These are phyloP conservation scores for Zaprionus obscuricornis DNA, from an alignment of 2,888 invertebrate species.

Conservation along the genomic window DNA sequence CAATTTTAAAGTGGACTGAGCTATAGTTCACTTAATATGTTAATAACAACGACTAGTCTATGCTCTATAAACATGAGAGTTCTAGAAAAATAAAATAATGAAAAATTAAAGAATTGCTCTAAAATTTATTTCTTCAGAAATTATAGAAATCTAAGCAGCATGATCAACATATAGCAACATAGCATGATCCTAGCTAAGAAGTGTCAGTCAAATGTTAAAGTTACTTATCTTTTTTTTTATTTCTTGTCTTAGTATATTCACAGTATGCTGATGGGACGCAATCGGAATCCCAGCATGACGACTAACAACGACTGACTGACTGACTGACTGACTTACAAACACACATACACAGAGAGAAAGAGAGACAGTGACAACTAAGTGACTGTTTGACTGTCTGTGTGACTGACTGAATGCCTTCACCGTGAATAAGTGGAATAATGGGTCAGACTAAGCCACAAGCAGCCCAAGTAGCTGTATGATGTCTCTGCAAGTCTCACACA, in stretches of 20 bases:
- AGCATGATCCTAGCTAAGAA: no score
- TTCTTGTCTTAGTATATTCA: conserved; percentile 16
- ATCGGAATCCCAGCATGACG: conserved; percentile 57
- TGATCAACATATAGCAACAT: no score
- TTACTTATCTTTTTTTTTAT: background rate
- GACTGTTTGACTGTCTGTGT: conserved; percentile 28
- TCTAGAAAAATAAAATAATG: no score
- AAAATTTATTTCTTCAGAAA: no score
- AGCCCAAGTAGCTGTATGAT: conserved; percentile 56
- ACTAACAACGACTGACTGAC: conserved; percentile 28
- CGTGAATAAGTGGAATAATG: conserved; percentile 76
- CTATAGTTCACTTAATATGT: no score
- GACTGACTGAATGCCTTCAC: conserved; percentile 73
- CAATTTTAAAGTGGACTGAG: conserved; percentile 54
- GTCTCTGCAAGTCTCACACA: conserved; percentile 1
- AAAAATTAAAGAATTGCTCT: no score
- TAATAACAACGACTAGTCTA: no score
- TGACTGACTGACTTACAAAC: conserved; percentile 41
- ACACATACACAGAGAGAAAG: no score
- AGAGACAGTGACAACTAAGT: no score
- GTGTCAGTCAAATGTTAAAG: no score
- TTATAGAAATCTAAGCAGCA: no score
- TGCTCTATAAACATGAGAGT: no score
- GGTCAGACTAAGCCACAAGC: conserved; percentile 77
- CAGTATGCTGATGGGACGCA: conserved; percentile 39